Evolutionary conservation across 2,888 invertebrate species (phyloP).

Genomic region (Trilocha varians): DNA sequence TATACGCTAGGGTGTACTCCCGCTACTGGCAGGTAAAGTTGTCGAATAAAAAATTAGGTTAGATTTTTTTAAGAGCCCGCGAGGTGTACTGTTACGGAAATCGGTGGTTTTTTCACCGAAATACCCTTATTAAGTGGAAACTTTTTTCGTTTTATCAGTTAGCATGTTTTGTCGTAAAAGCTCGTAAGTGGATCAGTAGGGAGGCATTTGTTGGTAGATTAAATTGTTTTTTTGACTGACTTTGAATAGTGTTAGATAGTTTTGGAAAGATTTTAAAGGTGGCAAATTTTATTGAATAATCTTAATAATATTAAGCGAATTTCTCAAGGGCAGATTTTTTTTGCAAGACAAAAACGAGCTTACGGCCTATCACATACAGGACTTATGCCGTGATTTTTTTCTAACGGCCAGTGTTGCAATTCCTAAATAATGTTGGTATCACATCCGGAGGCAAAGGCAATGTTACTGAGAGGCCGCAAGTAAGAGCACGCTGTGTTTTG

Average conservation of each 20-base stretch:
- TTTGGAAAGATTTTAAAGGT: too few species aligned
- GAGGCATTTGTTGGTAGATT: too few species aligned
- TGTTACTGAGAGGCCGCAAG: conserved; percentile 19
- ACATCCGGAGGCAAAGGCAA: too few species aligned
- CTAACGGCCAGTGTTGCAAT: too few species aligned
- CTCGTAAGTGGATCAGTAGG: conserved; percentile 11
- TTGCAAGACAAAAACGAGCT: not conserved
- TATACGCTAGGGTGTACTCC: conserved; percentile 35
- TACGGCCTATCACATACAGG: too few species aligned
- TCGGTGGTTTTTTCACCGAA: conserved; percentile 48
- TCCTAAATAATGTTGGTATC: too few species aligned
- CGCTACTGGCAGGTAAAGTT: conserved; percentile 65
- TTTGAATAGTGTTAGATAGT: too few species aligned
- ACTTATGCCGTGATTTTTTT: too few species aligned
- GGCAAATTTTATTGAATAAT: too few species aligned
- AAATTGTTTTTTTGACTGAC: too few species aligned
- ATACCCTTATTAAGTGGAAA: conserved; percentile 57
- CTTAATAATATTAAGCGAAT: too few species aligned
- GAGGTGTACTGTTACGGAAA: conserved; percentile 70
- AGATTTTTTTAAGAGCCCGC: conserved; percentile 44
- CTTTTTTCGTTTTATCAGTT: conserved; percentile 46
- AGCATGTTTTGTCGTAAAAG: conserved; percentile 36
- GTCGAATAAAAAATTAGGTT: conserved; percentile 62
- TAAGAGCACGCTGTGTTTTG: conserved; percentile 33
- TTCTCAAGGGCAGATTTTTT: conserved; percentile 14